Conservation (phyloP, 2,113 vertebrate species). For the Taxidea taxus region DNA sequence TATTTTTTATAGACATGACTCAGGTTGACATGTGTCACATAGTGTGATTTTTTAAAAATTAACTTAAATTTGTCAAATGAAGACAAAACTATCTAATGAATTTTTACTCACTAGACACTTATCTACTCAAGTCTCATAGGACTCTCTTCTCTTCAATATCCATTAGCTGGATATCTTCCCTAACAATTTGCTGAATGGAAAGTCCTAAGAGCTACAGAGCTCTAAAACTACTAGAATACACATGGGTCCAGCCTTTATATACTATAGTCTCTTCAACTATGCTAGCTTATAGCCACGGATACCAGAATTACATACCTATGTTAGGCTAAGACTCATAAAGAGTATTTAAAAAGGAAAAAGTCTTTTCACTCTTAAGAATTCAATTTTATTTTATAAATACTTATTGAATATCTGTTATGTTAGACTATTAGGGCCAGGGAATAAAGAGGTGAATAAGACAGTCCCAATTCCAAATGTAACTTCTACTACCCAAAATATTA, state of each 20-base stretch:
- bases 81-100: not conserved
- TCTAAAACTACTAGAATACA: not conserved
- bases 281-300: not conserved
- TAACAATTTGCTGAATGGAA: not conserved
- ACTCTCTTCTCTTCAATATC: not conserved
- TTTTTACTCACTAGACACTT: not conserved
- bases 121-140: not conserved
- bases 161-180: not conserved
- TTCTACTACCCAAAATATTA: not conserved
- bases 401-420: not conserved
- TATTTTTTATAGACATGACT: constrained; percentile 67
- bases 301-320: not conserved
- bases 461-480: not conserved
- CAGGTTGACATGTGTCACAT: constrained; percentile 37
- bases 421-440: not conserved
- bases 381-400: not conserved
- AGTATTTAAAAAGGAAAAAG: not conserved
- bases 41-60: constrained; percentile 57
- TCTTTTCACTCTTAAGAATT: not conserved
- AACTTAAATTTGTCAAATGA: constrained; percentile 35
- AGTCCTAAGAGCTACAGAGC: not conserved
- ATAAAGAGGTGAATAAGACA: not conserved
- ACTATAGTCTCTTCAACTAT: not conserved
- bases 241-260: too few relatives aligned
- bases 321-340: not conserved